Evolutionary conservation across 2,797 vertebrate species (phyloP).

Genomic region (Mastacembelus armatus): DNA sequence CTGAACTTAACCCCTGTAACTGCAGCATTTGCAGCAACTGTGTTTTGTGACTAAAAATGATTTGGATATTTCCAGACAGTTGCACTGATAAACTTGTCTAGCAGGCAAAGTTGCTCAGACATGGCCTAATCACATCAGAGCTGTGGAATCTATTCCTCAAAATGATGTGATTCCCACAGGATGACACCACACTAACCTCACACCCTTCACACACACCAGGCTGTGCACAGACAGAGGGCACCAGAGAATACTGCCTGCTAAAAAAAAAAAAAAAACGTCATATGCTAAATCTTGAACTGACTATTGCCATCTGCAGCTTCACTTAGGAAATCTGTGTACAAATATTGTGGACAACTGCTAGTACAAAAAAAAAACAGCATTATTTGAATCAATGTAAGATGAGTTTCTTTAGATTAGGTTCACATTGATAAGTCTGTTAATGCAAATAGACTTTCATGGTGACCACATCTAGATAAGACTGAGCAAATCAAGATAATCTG

Average conservation of each 20-base stretch:
- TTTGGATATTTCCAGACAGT: background rate
- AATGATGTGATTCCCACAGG: conserved; percentile 4
- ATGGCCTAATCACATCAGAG: background rate
- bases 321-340: conserved; percentile 32
- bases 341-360: background rate
- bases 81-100: background rate
- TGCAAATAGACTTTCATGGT: conserved; percentile 3
- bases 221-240: conserved; percentile 57
- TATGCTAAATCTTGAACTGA: conserved; percentile 29
- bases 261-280: background rate
- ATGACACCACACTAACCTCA: conserved; percentile 1
- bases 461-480: conserved; percentile 36
- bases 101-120: background rate
- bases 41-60: background rate
- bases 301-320: conserved; percentile 54
- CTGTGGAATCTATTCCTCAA: background rate
- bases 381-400: no score
- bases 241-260: conserved; percentile 27
- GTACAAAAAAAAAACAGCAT: background rate
- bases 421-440: background rate
- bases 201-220: background rate
- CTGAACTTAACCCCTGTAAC: background rate
- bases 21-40: background rate
- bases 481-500: conserved; percentile 52
- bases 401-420: no score